Percentiles rank a stretch among this genome's conserved stretches.
Conservation (phyloP, 2,888 invertebrate genomes). For the Junonia oenone region DNA sequence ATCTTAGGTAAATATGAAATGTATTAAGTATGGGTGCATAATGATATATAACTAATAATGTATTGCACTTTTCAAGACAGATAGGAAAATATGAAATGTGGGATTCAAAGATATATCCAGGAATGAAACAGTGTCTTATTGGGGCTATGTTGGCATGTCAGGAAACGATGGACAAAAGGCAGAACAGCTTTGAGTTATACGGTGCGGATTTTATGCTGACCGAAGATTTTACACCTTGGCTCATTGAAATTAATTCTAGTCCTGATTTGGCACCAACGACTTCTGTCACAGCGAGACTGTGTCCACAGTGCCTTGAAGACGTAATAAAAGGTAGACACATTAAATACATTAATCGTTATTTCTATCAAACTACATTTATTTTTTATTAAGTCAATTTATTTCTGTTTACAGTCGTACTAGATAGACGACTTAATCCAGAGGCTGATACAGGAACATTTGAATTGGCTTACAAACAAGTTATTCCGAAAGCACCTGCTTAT, state of each 20-base stretch:
- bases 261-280: slow-evolving; percentile 95
- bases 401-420: slow-evolving; percentile 86
- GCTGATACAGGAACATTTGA: slow-evolving; percentile 91
- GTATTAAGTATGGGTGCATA: background rate
- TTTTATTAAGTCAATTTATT: no score
- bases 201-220: slow-evolving; percentile 97
- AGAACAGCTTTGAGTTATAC: slow-evolving; percentile 94
- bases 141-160: slow-evolving; percentile 93
- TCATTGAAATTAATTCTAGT: slow-evolving; percentile 96
- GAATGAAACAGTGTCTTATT: slow-evolving; percentile 86
- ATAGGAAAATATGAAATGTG: slow-evolving; percentile 89
- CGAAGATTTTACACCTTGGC: slow-evolving; percentile 92
- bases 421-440: slow-evolving; percentile 84
- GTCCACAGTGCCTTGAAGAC: slow-evolving; percentile 93
- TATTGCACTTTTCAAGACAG: slow-evolving; percentile 68
- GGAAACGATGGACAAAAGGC: slow-evolving; percentile 87
- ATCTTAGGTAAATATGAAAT: slow-evolving; percentile 75
- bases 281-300: slow-evolving; percentile 91
- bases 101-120: slow-evolving; percentile 93
- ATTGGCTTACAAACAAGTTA: slow-evolving; percentile 86
- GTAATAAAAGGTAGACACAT: slow-evolving; percentile 97
- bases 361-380: no score
- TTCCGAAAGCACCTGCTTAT: slow-evolving; percentile 89
- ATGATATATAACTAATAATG: slow-evolving; percentile 25
- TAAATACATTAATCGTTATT: no score